phyloP scores from a whole-genome alignment of 2,113 vertebrate genomes.

The Hassar affinis region DNA sequence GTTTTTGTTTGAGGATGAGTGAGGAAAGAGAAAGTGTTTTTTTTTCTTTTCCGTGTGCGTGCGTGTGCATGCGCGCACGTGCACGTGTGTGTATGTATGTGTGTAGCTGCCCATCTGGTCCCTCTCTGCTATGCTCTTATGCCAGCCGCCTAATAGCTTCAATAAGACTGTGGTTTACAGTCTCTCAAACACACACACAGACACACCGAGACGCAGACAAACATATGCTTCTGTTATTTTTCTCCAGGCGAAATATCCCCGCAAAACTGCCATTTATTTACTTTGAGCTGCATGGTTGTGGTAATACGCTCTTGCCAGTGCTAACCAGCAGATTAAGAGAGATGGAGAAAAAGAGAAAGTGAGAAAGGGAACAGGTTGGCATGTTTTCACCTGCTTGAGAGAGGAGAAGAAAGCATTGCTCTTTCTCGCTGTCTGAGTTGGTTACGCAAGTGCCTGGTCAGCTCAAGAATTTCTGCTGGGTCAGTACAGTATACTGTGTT shows the following conservation, averaged over 20 bases:
- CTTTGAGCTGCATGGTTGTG: slow-evolving; percentile 66
- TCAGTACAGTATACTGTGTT: slow-evolving; percentile 4
- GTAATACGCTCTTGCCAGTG: slow-evolving; percentile 55
- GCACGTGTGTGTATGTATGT: slow-evolving; percentile 61
- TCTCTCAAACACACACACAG: slow-evolving; percentile 52
- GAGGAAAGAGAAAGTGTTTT: slow-evolving; percentile 22
- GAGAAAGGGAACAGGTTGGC: slow-evolving; percentile 47
- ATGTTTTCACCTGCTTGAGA: slow-evolving; percentile 34
- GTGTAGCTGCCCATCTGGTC: slow-evolving; percentile 73
- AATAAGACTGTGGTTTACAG: slow-evolving; percentile 78
- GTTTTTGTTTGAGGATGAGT: slow-evolving; percentile 54
- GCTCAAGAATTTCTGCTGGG: slow-evolving; percentile 14
- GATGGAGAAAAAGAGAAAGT: slow-evolving; percentile 46
- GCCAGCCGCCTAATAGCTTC: slow-evolving; percentile 74
- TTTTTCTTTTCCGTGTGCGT: not conserved
- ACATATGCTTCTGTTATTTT: slow-evolving; percentile 66
- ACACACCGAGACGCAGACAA: slow-evolving; percentile 55
- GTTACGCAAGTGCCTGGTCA: not conserved
- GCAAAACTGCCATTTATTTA: slow-evolving; percentile 73
- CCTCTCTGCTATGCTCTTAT: slow-evolving; percentile 66
- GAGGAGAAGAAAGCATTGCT: slow-evolving; percentile 6
- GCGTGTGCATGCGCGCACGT: slow-evolving; percentile 5
- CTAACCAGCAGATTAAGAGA: slow-evolving; percentile 30
- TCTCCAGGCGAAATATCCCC: slow-evolving; percentile 67
- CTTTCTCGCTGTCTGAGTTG: not conserved